phyloP scores from a whole-genome alignment of 2,113 vertebrate species.

The Pterophyllum scalare region DNA sequence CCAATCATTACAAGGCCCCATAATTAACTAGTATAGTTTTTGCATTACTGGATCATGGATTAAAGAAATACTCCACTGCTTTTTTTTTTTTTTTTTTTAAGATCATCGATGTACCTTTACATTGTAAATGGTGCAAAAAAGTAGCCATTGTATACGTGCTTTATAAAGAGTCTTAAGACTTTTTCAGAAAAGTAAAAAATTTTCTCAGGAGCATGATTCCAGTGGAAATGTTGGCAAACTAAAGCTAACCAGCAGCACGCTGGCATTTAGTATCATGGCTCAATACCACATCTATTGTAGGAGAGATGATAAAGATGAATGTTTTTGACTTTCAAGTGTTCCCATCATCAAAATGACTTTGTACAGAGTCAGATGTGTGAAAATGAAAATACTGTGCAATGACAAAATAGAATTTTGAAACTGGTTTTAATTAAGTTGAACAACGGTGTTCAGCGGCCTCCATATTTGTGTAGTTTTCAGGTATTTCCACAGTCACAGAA shows the following conservation, averaged over 20 bases:
- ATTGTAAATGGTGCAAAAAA: neutral
- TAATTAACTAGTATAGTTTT: slow-evolving; percentile 64
- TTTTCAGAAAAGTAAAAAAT: neutral
- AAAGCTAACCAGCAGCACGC: neutral
- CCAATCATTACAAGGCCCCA: slow-evolving; percentile 53
- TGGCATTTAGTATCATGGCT: neutral
- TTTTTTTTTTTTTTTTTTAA: neutral
- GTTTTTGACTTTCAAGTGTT: neutral
- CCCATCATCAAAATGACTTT: neutral
- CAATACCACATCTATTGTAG: neutral
- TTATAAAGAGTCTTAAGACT: neutral
- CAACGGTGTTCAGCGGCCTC: neutral
- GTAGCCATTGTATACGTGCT: neutral
- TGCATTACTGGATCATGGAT: slow-evolving; percentile 72
- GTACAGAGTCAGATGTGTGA: neutral
- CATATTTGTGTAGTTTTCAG: neutral
- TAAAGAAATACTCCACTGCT: slow-evolving; percentile 54
- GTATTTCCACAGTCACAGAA: neutral
- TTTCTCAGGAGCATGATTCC: neutral
- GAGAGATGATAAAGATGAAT: neutral
- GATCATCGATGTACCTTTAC: neutral
- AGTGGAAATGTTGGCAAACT: neutral
- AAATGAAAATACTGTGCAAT: neutral
- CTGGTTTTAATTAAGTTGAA: neutral
- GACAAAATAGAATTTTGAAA: neutral